Base-by-base conservation (phyloP, 1,140 invertebrate species). In the Pseudomyrmex gracilis region DNA sequence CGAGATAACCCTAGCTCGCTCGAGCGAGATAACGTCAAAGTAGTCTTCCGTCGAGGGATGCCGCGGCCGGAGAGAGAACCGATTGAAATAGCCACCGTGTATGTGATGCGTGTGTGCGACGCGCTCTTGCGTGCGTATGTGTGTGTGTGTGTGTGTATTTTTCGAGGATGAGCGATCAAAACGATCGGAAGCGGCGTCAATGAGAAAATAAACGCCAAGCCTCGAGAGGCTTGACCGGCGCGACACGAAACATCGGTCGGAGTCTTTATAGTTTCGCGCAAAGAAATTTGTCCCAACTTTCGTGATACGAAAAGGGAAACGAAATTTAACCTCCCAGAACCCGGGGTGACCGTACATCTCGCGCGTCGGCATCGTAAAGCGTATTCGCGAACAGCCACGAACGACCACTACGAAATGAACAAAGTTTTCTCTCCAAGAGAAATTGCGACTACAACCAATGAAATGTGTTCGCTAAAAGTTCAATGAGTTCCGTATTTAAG, bases 11-110 rank as follows among this genome's bases (percentile, higher is more conserved):
- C 82, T 78, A 80, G 87, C 85, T 84, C 85, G 80, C 45, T 85
- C 74, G 83, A 86, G 66, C 85, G 85, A 87, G 91, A 92, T 93
- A 93, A 92, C 91, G 91, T 90, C 89, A 91, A 92, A 91, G 89
- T 87, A 87, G 88, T 87, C 87, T 88, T 83, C 55, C 77, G 74
- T 64, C 64, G 49, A 67, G 63, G 80, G 85, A 87, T 60, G 68
- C 60, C 66, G 73, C 66, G 71, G 68, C 24, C 78, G 55, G 85
- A 83, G 51, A 63, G 66, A 51, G 43, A 80, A 86, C 74, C 86
- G 87, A 89, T 86, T 84, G 87, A 88, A 84, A 89, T 76, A 73
- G 84, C 84, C 73, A 58, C 58, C 61, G 61, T 86, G 15, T 45
- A 10, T 51, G 24, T 45, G 2, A 12, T 22, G 20, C 10, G 34